Base-by-base conservation (phyloP, 2,113 vertebrate genomes). In the Acrocephalus kingi region DNA sequence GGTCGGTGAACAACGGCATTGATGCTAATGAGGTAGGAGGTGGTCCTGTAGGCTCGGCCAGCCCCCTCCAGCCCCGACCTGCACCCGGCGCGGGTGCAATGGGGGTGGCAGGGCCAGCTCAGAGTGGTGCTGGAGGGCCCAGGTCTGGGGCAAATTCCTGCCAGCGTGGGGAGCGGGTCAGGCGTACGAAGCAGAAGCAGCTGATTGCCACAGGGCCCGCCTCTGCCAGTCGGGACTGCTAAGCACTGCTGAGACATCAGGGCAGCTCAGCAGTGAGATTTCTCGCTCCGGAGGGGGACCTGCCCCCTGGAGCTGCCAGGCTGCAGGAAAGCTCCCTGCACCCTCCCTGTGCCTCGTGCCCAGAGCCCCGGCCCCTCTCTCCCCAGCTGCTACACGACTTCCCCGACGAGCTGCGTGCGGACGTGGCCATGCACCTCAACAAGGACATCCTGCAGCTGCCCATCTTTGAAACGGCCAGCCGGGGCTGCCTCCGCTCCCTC, bases 1-100 rank as follows among this genome's bases (percentile, higher is more conserved):
- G 99, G 99, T 99, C 99, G 0, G 99, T 99, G 94, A 99, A 99
- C 98, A 99, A 99, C 7, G 99, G 99, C 97, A 99, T 99, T 25
- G 99, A 99, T 2, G 97, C 99, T 54, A 99, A 99, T 1, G 99
- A 99, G 99, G 99, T 99, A 59, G 35, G 97, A 43, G 39, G 39
- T 35, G 25, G 10, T 2, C 16, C 2, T 25, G 35, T 24, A 4
- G 51, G 31, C 15, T 16, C 2, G 4, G 7, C 4, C 6, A 15
- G 58, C 1, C 8, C 39, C 11, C 5, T n/a, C 37, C 4, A 4
- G 19, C 45, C 62, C 11, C 0, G 0, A 13, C 18, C 58, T 23
- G 41, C 56, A 3, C 33, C 19, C 35, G 2, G 16, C 1, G 0
- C 6, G 37, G 78, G 48, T 45, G 18, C 1, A 8, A 13, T 5